These are phyloP conservation scores for Chrysolina haemoptera DNA, from an alignment of 2,888 invertebrate species.

Conservation along the genomic window DNA sequence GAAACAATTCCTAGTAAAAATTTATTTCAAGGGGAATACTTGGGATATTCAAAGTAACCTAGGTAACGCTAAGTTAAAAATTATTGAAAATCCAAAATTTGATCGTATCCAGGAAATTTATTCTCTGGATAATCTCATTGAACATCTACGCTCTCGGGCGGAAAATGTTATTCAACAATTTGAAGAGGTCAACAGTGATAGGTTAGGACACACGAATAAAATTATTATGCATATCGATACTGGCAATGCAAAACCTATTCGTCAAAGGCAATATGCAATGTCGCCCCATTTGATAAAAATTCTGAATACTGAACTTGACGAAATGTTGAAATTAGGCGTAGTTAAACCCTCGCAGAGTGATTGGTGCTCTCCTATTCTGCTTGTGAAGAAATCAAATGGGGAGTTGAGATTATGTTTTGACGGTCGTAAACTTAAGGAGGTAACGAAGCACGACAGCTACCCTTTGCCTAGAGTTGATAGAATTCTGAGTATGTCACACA, in stretches of 20 bases:
- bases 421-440: too few species aligned
- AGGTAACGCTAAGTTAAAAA: background rate
- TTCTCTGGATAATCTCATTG: background rate
- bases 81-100: background rate
- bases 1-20: background rate
- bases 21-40: background rate
- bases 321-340: background rate
- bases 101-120: background rate
- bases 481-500: background rate
- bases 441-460: too few species aligned
- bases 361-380: background rate
- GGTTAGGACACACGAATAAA: background rate
- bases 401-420: too few species aligned
- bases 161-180: background rate
- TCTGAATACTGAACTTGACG: background rate
- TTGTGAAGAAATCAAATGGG: too few species aligned
- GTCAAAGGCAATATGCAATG: background rate
- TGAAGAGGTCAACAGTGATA: background rate
- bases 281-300: background rate
- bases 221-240: background rate
- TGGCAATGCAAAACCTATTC: background rate
- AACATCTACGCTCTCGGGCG: background rate
- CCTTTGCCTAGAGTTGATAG: too few species aligned
- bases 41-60: background rate
- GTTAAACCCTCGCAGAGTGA: background rate